A percentile compares a stretch with the other conserved stretches of the same genome.
Evolutionary conservation across 2,797 vertebrate genomes (phyloP).

Genomic region (Brachyrhaphis roseni): DNA sequence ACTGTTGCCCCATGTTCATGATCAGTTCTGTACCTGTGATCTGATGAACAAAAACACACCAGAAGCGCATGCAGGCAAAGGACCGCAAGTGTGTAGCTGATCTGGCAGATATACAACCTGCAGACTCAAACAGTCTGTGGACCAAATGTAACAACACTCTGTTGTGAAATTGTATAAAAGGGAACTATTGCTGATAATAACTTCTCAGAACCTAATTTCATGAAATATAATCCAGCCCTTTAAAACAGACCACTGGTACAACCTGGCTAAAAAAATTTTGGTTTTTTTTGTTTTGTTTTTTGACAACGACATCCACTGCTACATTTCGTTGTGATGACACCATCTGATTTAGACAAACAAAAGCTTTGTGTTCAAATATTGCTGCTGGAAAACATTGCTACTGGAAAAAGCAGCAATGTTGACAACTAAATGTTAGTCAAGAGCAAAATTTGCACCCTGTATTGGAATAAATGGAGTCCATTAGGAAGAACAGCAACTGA

Average conservation of each 20-base stretch:
- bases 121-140: neutral
- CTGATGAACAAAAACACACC: too few species aligned
- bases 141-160: neutral
- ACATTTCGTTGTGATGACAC: neutral
- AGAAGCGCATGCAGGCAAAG: too few species aligned
- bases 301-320: neutral
- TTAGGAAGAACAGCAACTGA: neutral
- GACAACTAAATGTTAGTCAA: neutral
- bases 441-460: neutral
- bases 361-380: neutral
- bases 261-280: neutral
- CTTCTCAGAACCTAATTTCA: neutral
- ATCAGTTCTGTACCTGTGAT: too few species aligned
- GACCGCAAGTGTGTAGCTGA: too few species aligned
- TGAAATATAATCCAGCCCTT: neutral
- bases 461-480: constrained; percentile 2
- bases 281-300: neutral
- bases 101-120: neutral
- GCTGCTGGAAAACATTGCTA: too few species aligned
- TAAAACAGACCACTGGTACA: neutral
- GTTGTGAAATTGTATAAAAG: neutral
- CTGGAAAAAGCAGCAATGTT: neutral
- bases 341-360: neutral
- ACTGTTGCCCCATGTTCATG: too few species aligned
- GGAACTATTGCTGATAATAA: neutral